phyloP scores from a whole-genome alignment of 2,113 vertebrate genomes.

The Gambusia holbrooki region DNA sequence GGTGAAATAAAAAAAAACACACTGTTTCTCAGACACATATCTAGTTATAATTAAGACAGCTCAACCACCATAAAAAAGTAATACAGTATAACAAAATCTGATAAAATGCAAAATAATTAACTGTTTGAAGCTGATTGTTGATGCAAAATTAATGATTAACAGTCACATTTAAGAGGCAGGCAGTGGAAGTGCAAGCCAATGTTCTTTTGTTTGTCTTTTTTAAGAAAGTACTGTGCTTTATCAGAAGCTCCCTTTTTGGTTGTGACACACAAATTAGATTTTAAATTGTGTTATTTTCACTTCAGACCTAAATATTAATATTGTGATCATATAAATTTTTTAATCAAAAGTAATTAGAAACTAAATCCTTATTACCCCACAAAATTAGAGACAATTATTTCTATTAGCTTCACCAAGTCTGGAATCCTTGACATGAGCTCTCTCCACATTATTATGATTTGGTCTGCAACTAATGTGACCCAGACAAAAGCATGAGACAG shows the following conservation, averaged over 20 bases:
- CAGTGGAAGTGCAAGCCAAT: background rate
- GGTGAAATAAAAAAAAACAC: slow-evolving; percentile 58
- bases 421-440: slow-evolving; percentile 32
- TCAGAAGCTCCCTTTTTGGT: background rate
- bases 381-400: background rate
- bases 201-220: background rate
- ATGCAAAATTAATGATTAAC: too few relatives aligned
- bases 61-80: background rate
- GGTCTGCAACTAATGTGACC: slow-evolving; percentile 47
- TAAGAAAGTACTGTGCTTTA: background rate
- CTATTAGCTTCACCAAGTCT: background rate
- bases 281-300: background rate
- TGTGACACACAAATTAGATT: background rate
- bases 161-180: too few relatives aligned
- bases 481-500: slow-evolving; percentile 50
- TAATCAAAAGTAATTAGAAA: background rate
- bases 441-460: slow-evolving; percentile 49
- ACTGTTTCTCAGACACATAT: slow-evolving; percentile 55
- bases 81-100: background rate
- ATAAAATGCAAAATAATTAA: background rate
- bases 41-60: slow-evolving; percentile 61
- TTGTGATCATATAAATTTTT: background rate
- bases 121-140: too few relatives aligned
- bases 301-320: background rate
- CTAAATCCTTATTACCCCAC: background rate